Conservation (phyloP, 1,140 invertebrate species). For the Leptoteleia sp. region DNA sequence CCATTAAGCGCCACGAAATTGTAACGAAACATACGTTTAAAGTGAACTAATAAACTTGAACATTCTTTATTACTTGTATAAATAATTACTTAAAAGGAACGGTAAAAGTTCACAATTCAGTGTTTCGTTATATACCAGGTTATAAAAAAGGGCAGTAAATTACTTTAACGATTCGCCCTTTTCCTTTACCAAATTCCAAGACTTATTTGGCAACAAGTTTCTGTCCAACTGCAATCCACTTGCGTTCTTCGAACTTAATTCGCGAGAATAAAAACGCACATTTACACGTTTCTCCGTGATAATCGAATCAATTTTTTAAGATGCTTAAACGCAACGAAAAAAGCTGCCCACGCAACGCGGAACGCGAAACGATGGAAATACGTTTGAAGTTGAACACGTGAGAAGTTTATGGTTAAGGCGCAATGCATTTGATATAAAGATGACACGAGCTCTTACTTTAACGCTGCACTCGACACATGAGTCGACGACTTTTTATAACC, state of each 20-base stretch:
- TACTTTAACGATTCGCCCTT: no score
- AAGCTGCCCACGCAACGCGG: background rate
- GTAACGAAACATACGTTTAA: no score
- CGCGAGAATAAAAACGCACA: background rate
- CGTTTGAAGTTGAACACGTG: constrained; percentile 9
- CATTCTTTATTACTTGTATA: no score
- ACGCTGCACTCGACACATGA: constrained; percentile 42
- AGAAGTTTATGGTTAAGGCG: constrained; percentile 15
- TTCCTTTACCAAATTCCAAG: no score
- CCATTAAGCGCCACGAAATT: no score
- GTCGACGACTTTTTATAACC: constrained; percentile 53
- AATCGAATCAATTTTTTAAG: constrained; percentile 1
- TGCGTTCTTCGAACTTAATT: background rate
- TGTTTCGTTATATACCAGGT: no score
- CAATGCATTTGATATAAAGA: constrained; percentile 39
- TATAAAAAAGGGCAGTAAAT: no score
- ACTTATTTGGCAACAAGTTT: background rate
- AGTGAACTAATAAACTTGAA: no score
- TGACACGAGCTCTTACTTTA: constrained; percentile 36
- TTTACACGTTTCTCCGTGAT: background rate
- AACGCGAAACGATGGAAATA: constrained; percentile 1
- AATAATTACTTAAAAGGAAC: no score
- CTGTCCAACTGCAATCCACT: background rate
- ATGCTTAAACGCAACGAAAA: background rate
- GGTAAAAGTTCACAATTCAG: no score